Conservation (phyloP, 2,797 vertebrate genomes). For the Furcifer pardalis region DNA sequence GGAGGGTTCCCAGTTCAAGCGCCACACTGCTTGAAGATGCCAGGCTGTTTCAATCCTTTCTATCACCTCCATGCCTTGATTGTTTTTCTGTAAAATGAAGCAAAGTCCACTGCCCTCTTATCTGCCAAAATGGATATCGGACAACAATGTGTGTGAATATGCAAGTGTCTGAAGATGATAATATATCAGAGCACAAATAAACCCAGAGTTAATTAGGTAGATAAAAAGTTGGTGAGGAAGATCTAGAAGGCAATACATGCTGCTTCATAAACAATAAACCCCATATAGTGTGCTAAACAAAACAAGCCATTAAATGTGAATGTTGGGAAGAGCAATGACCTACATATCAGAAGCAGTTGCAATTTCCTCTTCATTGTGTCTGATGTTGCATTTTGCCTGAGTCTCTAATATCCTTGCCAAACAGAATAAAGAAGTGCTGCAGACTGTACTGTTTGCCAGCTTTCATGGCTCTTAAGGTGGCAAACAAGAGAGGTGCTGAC, state of each 20-base stretch:
- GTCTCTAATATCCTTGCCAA: not conserved
- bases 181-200: conserved; percentile 35
- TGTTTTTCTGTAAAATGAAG: not conserved
- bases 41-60: not conserved
- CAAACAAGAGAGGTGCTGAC: fast-evolving
- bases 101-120: not conserved
- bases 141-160: not conserved
- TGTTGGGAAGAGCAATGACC: conserved; percentile 48
- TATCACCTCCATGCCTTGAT: conserved; percentile 9
- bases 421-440: conserved; percentile 22
- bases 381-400: not conserved
- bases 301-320: conserved; percentile 20
- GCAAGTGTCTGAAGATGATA: not conserved
- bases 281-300: not conserved
- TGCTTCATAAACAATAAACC: conserved; percentile 9
- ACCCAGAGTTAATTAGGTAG: conserved; percentile 6
- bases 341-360: conserved; percentile 15
- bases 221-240: not conserved
- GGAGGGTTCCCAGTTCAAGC: not conserved
- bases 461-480: not conserved
- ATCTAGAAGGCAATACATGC: not conserved
- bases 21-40: not conserved
- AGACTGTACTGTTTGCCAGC: not conserved
- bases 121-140: fast-evolving
- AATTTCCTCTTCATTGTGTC: conserved; percentile 5